Base-by-base conservation (phyloP, 1,140 invertebrate species). In the Drosophila fuyamai region DNA sequence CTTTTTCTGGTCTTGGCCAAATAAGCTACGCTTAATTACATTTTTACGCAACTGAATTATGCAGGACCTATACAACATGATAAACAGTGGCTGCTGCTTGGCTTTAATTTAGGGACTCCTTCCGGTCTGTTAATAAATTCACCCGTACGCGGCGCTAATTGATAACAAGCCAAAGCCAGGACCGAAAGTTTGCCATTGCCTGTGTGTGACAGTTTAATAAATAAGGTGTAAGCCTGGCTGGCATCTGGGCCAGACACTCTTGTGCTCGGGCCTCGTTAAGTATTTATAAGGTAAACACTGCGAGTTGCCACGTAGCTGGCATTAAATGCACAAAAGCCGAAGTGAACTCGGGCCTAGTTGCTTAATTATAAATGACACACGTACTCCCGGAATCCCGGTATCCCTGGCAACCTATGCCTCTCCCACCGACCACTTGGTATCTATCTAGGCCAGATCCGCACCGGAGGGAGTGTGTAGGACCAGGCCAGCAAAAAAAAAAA, bases 321-420 rank as follows among this genome's bases (percentile, higher is more conserved):
- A 88, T 86, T 86, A 86, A 83, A 75, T 81, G 83, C 79, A 86
- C 70, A 86, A 82, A 88, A 79, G 79, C 76, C 59, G 70, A 72
- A 68, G 68, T 74, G 72, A 51, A 76, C 80, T 89, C 83, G 68
- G 82, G 85, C 80, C 74, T 75, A 84, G 65, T 89, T 84, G 80
- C 84, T 89, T 89, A 89, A 89, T 89, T 89, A 89, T 89, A 89
- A 89, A 89, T 89, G 84, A 89, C 84, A 88, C 83, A 88, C 84
- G 83, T 88, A 75, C 59, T 75, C 10, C 53, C 12, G 16, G 18
- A 14, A 41, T 10, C 50, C 38, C 13, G 7, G 47, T 75, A 40
- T 54, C 16, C 58, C 48, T 41, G 60, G 27, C 5, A 41, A 57
- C 59, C 60, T 60, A 40, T n/a, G 27, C 60, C 73, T 23, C 53